A percentile compares a stretch with the other conserved stretches of the same genome.
Evolutionary conservation across 2,113 vertebrate species (phyloP).

Genomic region (Naja naja): DNA sequence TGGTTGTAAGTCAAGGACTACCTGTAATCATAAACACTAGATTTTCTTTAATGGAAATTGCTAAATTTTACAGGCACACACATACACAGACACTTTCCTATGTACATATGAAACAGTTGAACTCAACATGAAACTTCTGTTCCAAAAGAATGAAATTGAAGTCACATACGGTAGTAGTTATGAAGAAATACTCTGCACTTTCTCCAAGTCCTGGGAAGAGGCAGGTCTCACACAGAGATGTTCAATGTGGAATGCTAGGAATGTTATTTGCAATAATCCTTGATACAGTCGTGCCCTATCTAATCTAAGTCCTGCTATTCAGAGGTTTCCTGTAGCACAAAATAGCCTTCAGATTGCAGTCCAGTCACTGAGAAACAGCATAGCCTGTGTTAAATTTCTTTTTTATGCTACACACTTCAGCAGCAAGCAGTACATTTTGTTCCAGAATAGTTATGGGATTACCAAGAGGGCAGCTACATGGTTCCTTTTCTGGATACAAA

Average conservation of each 20-base stretch:
- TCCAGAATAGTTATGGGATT: slow-evolving; percentile 14
- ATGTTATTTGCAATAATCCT: slow-evolving; percentile 1
- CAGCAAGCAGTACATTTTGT: slow-evolving; percentile 15
- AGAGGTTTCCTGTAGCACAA: slow-evolving; percentile 34
- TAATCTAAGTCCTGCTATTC: background rate
- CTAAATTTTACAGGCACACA: background rate
- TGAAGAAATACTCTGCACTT: background rate
- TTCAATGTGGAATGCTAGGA: background rate
- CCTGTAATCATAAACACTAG: background rate
- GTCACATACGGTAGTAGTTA: background rate
- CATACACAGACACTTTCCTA: background rate
- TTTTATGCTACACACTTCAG: slow-evolving; percentile 31
- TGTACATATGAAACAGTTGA: background rate
- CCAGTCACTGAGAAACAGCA: slow-evolving; percentile 42
- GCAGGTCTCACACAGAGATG: background rate
- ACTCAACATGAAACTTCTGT: background rate
- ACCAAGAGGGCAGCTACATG: slow-evolving; percentile 15
- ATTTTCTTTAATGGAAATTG: background rate
- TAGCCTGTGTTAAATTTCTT: slow-evolving; percentile 44
- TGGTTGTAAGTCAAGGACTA: background rate
- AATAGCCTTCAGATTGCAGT: slow-evolving; percentile 20
- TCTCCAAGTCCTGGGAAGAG: background rate
- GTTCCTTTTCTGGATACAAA: slow-evolving; percentile 26
- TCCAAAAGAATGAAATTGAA: background rate
- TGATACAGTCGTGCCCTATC: background rate